Percentiles rank a stretch among this genome's conserved stretches.
These are phyloP conservation scores for Paraescarpia echinospica DNA, from an alignment of 1,140 invertebrate species.

Conservation along the genomic window DNA sequence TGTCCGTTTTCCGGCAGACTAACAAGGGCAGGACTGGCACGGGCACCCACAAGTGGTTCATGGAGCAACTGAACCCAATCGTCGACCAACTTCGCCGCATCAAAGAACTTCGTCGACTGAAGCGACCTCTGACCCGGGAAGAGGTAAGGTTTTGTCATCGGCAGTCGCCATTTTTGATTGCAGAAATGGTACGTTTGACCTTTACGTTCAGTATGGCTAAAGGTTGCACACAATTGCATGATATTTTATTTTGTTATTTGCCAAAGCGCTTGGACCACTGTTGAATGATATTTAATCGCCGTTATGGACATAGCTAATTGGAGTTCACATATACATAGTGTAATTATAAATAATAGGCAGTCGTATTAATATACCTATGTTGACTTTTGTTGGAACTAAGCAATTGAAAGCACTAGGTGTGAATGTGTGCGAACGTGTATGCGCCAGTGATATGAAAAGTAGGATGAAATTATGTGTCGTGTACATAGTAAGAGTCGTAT, in stretches of 20 bases:
- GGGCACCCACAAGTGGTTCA: background rate
- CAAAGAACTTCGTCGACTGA: background rate
- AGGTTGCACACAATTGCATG: background rate
- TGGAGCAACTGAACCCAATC: background rate
- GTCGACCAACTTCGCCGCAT: background rate
- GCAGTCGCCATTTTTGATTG: background rate
- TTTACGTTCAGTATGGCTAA: background rate
- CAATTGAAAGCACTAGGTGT: background rate
- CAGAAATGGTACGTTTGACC: background rate
- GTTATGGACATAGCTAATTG: no score
- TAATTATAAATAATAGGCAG: no score
- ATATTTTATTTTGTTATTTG: background rate
- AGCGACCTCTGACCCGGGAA: background rate
- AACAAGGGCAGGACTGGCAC: background rate
- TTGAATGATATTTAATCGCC: no score
- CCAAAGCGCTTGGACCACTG: background rate
- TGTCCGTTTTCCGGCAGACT: background rate
- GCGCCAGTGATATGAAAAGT: background rate
- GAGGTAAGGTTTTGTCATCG: background rate
- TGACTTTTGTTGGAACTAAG: no score
- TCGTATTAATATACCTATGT: no score
- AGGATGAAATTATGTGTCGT: background rate
- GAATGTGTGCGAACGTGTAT: background rate
- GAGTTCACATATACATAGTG: no score
- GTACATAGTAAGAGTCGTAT: background rate